A percentile compares a stretch with the other conserved stretches of the same genome.
phyloP scores from a whole-genome alignment of 2,797 vertebrate species.

The Karalla daura region DNA sequence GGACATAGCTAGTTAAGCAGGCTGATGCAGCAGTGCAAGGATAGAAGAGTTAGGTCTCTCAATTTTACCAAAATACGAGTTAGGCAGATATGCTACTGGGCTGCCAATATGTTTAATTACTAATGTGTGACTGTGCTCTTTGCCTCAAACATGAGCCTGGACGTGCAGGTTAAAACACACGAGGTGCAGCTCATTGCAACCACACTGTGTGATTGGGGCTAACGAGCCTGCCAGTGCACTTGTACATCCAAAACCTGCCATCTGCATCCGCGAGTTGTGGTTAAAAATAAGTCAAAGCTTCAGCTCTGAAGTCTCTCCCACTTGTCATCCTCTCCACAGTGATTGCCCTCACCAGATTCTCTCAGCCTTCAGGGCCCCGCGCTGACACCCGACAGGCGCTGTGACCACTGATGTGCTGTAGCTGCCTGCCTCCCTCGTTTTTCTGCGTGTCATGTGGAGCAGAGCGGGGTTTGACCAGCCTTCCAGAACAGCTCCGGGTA shows the following conservation, averaged over 20 bases:
- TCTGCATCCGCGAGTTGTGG: slow-evolving; percentile 23
- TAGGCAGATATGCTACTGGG: too few species aligned
- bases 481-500: slow-evolving; percentile 11
- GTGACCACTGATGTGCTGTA: slow-evolving; percentile 28
- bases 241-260: slow-evolving; percentile 9
- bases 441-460: slow-evolving; percentile 16
- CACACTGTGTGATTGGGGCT: slow-evolving; percentile 2
- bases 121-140: too few species aligned
- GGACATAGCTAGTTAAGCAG: too few species aligned
- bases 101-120: too few species aligned
- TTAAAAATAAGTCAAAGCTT: slow-evolving; percentile 33
- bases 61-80: too few species aligned
- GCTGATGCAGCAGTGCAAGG: too few species aligned
- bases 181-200: not conserved
- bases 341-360: slow-evolving; percentile 2
- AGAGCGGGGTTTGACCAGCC: slow-evolving; percentile 6
- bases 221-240: slow-evolving; percentile 11
- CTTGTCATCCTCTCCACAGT: slow-evolving; percentile 11
- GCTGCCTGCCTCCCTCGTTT: slow-evolving; percentile 17
- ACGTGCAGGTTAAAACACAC: not conserved
- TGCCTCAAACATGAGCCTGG: not conserved
- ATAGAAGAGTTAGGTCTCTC: too few species aligned
- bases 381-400: slow-evolving; percentile 28
- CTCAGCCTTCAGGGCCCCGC: slow-evolving; percentile 23
- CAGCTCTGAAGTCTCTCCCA: not conserved